These are phyloP conservation scores for Sesamia inferens DNA, from an alignment of 2,888 invertebrate species.

Conservation along the genomic window DNA sequence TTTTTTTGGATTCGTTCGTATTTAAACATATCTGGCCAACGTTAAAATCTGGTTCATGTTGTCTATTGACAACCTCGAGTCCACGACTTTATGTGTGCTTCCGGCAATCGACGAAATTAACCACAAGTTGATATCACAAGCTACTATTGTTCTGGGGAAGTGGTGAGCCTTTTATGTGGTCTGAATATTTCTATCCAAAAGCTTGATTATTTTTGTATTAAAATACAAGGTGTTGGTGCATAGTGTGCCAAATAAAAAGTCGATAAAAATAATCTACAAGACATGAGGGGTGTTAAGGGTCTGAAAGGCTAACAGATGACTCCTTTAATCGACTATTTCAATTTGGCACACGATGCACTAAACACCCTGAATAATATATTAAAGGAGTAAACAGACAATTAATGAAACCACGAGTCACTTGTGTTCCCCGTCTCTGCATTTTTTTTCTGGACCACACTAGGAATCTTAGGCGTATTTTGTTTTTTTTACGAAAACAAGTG, in stretches of 20 bases:
- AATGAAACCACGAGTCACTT: neutral
- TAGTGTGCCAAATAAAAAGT: too few relatives aligned
- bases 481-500: too few relatives aligned
- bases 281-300: too few relatives aligned
- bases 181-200: conserved; percentile 12
- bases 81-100: conserved; percentile 41
- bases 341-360: too few relatives aligned
- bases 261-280: too few relatives aligned
- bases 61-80: conserved; percentile 30
- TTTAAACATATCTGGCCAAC: neutral
- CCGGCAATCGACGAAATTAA: conserved; percentile 30
- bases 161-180: conserved; percentile 40
- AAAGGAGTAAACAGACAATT: neutral
- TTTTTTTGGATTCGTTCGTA: neutral
- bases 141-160: conserved; percentile 40
- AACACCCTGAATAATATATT: too few relatives aligned
- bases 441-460: neutral
- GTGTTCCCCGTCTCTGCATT: neutral
- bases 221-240: neutral
- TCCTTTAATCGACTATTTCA: too few relatives aligned
- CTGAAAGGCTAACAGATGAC: too few relatives aligned
- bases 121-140: conserved; percentile 42
- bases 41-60: conserved; percentile 19
- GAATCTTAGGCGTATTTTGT: neutral
- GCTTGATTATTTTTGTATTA: conserved; percentile 10